Evolutionary conservation across 92 coral and sea anemone genomes (phyloP).

Genomic region (Heteractis magnifica): DNA sequence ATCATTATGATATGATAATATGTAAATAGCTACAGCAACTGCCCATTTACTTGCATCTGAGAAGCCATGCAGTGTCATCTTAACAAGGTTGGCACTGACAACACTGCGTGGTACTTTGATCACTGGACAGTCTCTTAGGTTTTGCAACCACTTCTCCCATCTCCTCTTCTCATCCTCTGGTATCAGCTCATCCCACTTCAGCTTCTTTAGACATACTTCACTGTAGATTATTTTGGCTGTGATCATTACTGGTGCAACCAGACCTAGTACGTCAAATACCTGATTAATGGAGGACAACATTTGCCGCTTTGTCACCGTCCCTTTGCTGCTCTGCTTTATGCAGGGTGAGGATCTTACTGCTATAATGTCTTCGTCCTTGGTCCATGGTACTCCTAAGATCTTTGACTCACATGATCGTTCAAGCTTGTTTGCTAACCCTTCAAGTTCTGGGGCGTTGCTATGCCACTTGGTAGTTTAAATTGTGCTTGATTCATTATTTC

Average conservation of each 20-base stretch:
- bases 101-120: conserved; percentile 64
- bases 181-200: conserved; percentile 33
- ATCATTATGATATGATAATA: conserved; percentile 21
- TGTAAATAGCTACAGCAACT: conserved; percentile 36
- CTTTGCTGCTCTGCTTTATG: too few species aligned
- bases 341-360: too few species aligned
- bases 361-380: background rate
- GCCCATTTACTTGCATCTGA: conserved; percentile 52
- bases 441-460: conserved; percentile 47
- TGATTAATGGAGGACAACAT: conserved; percentile 55
- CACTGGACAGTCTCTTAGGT: conserved; percentile 16
- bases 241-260: conserved; percentile 47
- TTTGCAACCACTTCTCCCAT: conserved; percentile 47
- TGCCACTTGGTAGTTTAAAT: conserved; percentile 66
- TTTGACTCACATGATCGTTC: conserved; percentile 36
- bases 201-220: conserved; percentile 37
- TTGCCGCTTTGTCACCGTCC: conserved; percentile 48
- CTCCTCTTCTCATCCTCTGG: background rate
- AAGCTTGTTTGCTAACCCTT: conserved; percentile 31
- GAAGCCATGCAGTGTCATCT: conserved; percentile 49
- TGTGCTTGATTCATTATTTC: conserved; percentile 50
- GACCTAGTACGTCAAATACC: conserved; percentile 58
- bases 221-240: conserved; percentile 38
- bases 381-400: conserved; percentile 68
- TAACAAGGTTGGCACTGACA: conserved; percentile 12